Evolutionary conservation across 2,113 vertebrate species (phyloP), one percentile per base, ranked within the genome.

Genomic region (Hylia prasina): DNA sequence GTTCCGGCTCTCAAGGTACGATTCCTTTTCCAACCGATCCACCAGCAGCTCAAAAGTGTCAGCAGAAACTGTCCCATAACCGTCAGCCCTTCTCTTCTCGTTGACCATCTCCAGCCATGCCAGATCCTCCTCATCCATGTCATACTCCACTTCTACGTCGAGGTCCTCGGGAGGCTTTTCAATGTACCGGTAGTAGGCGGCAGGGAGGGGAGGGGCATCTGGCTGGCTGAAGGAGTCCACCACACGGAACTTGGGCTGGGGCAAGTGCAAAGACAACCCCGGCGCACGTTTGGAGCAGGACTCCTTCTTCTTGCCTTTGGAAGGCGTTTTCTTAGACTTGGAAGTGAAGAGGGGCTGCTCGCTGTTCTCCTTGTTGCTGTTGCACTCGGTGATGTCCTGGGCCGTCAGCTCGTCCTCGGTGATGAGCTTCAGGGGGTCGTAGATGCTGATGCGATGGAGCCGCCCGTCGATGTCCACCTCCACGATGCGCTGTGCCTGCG

Each of bases 351-450:
- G 97, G 57, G 99, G 97, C 96, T 99, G 98, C 95, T 99, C 99
- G 1, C 98, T 99, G 97, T 99, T 99, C 91, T 99, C 99, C 96
- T 99, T 99, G 98, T 99, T 99, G 97, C 99, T 99, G 90, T 99
- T 99, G 97, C 99, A 99, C 95, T 99, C 99, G 0, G 98, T 99
- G 93, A 99, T 99, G 94, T 99, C 99, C 98, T 99, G 99, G 75
- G 99, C 99, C 5, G 98, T 99, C 97, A 99, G 98, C 85, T 99
- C 99, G 7, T 99, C 99, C 83, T 99, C 99, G 0, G 99, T 99
- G 89, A 99, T 99, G 95, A 99, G 98, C 35, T 98, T 98, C n/a
- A 99, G 96, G 8, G 99, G 99, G 81, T 99, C 99, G 6, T 99
- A 98, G 97, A 99, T 99, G 96, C 98, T 99, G 94, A 99, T 99